phyloP scores from a whole-genome alignment of 2,113 vertebrate genomes.

The Zingel zingel region DNA sequence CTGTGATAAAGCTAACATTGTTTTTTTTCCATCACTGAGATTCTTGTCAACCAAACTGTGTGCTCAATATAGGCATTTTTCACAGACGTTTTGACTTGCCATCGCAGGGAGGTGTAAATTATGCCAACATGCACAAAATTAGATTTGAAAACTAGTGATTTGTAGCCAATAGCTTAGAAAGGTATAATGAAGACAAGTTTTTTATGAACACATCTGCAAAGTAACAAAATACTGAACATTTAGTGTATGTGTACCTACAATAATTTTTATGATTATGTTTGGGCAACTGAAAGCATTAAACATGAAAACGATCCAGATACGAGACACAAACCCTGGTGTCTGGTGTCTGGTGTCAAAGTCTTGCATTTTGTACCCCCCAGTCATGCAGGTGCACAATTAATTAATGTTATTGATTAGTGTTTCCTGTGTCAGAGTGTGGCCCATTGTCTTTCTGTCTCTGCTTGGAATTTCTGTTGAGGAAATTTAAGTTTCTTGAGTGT shows the following conservation, averaged over 20 bases:
- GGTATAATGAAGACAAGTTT: neutral
- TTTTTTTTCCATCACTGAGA: neutral
- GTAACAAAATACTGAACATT: neutral
- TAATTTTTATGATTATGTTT: neutral
- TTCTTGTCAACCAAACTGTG: neutral
- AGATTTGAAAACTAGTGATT: neutral
- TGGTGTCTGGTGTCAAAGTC: neutral
- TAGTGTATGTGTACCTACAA: neutral
- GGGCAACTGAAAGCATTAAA: neutral
- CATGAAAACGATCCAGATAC: neutral
- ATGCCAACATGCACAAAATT: neutral
- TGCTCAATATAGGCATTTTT: neutral
- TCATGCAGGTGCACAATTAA: neutral
- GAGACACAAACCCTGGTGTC: neutral
- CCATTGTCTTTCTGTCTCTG: neutral
- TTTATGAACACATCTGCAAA: neutral
- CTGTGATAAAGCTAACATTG: neutral
- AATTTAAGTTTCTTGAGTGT: neutral
- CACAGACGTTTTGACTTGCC: neutral
- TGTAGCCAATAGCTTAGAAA: neutral
- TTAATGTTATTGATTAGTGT: neutral
- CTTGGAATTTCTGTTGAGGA: neutral
- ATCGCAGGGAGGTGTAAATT: neutral
- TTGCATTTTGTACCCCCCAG: neutral
- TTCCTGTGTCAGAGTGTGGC: neutral